Percentiles rank a stretch among this genome's conserved stretches.
Conservation (phyloP, 2,797 vertebrate species). For the Melanotaenia parkinsoni region DNA sequence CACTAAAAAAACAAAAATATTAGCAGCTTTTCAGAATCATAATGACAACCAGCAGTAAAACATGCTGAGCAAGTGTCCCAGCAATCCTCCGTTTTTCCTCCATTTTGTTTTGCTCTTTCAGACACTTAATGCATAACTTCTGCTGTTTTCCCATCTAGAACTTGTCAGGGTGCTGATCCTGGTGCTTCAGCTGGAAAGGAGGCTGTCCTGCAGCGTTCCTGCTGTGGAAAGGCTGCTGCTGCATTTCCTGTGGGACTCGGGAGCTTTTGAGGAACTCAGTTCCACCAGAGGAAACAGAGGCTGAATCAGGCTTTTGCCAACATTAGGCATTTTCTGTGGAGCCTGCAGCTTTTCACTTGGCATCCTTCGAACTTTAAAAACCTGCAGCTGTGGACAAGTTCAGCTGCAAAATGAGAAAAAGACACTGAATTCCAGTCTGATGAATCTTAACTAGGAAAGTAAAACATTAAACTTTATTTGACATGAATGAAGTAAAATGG, state of each 20-base stretch:
- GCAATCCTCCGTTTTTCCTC: too few relatives aligned
- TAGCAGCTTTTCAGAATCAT: not conserved
- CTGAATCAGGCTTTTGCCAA: conserved; percentile 6
- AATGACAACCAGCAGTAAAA: not conserved
- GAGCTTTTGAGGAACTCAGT: conserved; percentile 7
- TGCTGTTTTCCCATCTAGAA: not conserved
- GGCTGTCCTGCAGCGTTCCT: not conserved
- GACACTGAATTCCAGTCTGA: too few relatives aligned
- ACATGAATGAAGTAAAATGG: too few relatives aligned
- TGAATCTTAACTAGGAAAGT: too few relatives aligned
- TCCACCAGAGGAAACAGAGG: conserved; percentile 1
- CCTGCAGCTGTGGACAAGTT: too few relatives aligned
- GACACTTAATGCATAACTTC: not conserved
- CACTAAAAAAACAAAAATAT: not conserved
- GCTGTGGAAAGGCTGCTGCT: not conserved
- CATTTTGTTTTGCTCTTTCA: not conserved
- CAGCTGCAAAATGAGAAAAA: too few relatives aligned
- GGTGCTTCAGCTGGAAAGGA: not conserved
- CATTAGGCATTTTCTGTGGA: not conserved
- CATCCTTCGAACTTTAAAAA: too few relatives aligned
- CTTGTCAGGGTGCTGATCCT: not conserved
- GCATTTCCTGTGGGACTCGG: conserved; percentile 23
- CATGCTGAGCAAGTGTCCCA: too few relatives aligned
- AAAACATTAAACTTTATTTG: too few relatives aligned
- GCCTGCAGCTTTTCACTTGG: not conserved